Evolutionary conservation across 2,113 vertebrate genomes (phyloP), one percentile per base, ranked within the genome.

Genomic region (Astur gentilis): DNA sequence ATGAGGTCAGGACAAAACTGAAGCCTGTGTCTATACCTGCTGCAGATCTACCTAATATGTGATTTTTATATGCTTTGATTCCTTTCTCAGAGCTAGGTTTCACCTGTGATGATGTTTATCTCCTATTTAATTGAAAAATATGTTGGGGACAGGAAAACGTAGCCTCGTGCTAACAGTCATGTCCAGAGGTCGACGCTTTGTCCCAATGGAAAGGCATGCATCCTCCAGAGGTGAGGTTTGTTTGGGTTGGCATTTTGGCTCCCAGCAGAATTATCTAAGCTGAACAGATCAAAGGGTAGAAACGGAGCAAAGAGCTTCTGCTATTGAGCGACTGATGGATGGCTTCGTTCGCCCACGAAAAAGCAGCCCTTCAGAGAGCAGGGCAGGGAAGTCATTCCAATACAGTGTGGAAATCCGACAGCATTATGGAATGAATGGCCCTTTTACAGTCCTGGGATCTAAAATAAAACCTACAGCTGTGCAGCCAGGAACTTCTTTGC

Each of bases 391-490:
- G 67, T 78, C 64, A 38, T 87, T 58, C 64, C 89, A 81, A 80
- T 67, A 54, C 65, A 89, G 47, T 34, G 47, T 71, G 89, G 78
- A 84, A 97, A 91, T 60, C 64, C 3, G 0, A 31, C 18, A 60
- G 76, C 57, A 17, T 4, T 67, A 60, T 0, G 23, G 83, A 64
- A 89, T 84, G 69, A 97, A 89, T 75, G 86, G 72, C 38, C 44
- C 77, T 94, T 96, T 89, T 89, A 71, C 87, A 82, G 72, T 27
- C 4, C 0, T 38, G 80, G 45, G 55, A 78, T 34, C 67, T 50
- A 16, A 90, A 94, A 95, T 50, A 89, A 95, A 95, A 42, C 86
- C 76, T 84, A 44, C 94, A 97, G 91, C 94, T 83, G 83, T 58
- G 80, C 80, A 89, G 89, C 50, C 94, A 75, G 94, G 87, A 93